Percentiles rank a stretch among this genome's conserved stretches.
Conservation (phyloP, 2,888 invertebrate species). For the Plagiodera versicolora region DNA sequence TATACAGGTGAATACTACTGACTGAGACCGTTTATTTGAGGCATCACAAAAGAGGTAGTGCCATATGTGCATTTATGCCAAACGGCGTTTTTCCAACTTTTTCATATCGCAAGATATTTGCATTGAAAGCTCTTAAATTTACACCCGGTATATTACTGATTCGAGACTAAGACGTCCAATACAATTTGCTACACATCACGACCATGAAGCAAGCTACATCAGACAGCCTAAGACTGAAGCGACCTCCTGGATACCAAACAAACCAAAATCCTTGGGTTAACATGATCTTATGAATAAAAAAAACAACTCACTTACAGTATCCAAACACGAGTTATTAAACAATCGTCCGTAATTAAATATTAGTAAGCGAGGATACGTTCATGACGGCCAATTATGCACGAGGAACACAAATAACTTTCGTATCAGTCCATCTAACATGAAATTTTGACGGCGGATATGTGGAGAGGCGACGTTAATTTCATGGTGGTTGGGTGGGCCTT, state of each 20-base stretch:
- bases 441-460: slow-evolving; percentile 27
- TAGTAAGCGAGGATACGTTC: slow-evolving; percentile 17
- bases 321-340: slow-evolving; percentile 17
- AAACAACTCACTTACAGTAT: neutral
- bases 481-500: slow-evolving; percentile 25
- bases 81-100: too few relatives aligned
- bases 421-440: slow-evolving; percentile 31
- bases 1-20: too few relatives aligned
- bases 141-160: too few relatives aligned
- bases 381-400: slow-evolving; percentile 27
- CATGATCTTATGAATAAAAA: slow-evolving; percentile 1
- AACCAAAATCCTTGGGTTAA: neutral
- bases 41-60: too few relatives aligned
- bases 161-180: too few relatives aligned
- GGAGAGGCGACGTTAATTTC: slow-evolving; percentile 28
- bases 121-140: too few relatives aligned
- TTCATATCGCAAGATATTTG: too few relatives aligned
- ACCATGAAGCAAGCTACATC: too few relatives aligned
- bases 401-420: slow-evolving; percentile 24
- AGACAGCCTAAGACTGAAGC: too few relatives aligned
- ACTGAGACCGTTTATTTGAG: too few relatives aligned
- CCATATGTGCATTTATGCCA: too few relatives aligned
- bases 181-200: too few relatives aligned
- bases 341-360: slow-evolving; percentile 22
- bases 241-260: neutral